Evolutionary conservation across 2,113 vertebrate genomes (phyloP).

Genomic region (Tapirus terrestris): DNA sequence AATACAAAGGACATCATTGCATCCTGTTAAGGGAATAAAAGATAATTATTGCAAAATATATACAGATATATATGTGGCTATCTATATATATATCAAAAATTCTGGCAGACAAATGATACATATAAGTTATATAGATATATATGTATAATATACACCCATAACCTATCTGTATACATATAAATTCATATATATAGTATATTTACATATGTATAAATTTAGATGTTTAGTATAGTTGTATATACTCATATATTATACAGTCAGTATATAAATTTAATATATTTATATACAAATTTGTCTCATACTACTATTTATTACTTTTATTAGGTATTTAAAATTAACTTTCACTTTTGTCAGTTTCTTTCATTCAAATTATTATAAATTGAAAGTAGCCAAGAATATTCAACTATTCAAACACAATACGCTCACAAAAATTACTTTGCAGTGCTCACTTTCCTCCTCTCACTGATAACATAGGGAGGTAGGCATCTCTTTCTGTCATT

Average conservation of each 20-base stretch:
- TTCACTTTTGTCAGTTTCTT: neutral
- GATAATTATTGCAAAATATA: neutral
- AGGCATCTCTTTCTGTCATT: neutral
- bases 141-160: neutral
- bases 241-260: neutral
- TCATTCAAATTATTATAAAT: constrained; percentile 1
- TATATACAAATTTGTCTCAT: neutral
- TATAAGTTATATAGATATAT: neutral
- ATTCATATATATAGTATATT: neutral
- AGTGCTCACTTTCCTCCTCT: neutral
- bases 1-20: neutral
- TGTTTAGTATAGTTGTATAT: neutral
- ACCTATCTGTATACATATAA: neutral
- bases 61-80: too few relatives aligned
- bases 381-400: neutral
- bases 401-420: neutral
- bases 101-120: neutral
- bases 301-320: neutral
- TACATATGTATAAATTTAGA: neutral
- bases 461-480: neutral
- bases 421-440: neutral
- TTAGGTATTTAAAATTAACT: neutral
- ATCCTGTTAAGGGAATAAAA: neutral
- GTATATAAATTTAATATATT: neutral
- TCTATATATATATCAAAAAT: neutral